A percentile compares a stretch with the other conserved stretches of the same genome.
phyloP scores from a whole-genome alignment of 1,140 invertebrate genomes.

The Maniola jurtina region DNA sequence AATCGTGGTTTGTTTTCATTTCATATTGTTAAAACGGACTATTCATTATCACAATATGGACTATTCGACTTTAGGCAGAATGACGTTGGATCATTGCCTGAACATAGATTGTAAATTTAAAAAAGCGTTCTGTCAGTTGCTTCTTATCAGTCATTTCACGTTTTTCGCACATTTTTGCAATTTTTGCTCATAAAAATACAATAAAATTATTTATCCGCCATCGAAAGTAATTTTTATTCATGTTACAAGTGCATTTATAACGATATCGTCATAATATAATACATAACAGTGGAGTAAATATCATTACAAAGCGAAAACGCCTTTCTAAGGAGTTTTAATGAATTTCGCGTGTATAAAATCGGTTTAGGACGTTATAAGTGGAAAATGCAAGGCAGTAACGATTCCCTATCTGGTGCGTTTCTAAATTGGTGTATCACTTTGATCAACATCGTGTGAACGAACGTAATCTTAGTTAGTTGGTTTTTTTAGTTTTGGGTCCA shows the following conservation, averaged over 20 bases:
- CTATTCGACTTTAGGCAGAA: neutral
- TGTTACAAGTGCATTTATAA: neutral
- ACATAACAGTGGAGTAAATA: constrained; percentile 1
- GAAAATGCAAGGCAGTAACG: constrained; percentile 68
- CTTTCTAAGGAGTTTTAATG: constrained; percentile 22
- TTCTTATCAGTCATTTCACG: constrained; percentile 26
- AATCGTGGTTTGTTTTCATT: too few species aligned
- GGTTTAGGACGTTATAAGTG: constrained; percentile 7
- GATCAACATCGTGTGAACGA: neutral
- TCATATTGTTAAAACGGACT: too few species aligned
- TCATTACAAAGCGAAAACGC: neutral
- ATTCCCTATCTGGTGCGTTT: constrained; percentile 61
- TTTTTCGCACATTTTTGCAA: constrained; percentile 26
- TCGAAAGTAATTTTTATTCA: neutral
- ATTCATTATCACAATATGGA: too few species aligned
- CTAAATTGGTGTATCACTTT: neutral
- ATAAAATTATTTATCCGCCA: neutral
- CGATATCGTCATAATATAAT: neutral
- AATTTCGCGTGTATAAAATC: constrained; percentile 14
- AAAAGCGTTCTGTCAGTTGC: constrained; percentile 9
- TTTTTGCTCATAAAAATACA: constrained; percentile 1
- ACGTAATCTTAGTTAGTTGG: constrained; percentile 8
- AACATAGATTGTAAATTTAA: neutral
- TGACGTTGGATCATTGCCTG: constrained; percentile 4
- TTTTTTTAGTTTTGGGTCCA: constrained; percentile 47